Percentiles rank a stretch among this genome's conserved stretches.
Conservation (phyloP, 2,113 vertebrate genomes). For the Myocastor coypus region DNA sequence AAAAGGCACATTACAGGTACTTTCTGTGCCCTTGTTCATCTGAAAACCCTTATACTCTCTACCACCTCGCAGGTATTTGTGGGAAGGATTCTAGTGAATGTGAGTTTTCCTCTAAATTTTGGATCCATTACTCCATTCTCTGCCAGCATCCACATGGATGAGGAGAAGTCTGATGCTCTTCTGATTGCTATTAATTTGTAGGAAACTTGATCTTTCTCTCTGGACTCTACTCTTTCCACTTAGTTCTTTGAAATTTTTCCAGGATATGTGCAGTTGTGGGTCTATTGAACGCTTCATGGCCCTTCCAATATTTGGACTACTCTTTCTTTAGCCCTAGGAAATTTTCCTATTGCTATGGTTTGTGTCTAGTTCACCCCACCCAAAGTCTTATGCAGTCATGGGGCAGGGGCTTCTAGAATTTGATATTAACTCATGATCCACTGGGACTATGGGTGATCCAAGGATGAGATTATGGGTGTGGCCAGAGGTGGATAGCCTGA, state of each 20-base stretch:
- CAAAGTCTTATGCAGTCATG: too few species aligned
- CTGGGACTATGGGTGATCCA: too few species aligned
- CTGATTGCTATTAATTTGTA: neutral
- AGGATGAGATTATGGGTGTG: too few species aligned
- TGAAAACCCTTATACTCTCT: neutral
- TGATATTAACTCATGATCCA: too few species aligned
- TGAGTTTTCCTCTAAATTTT: neutral
- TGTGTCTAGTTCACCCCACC: too few species aligned
- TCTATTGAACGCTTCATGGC: neutral
- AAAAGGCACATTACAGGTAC: neutral
- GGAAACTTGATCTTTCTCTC: neutral
- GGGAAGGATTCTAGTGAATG: neutral
- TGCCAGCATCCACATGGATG: neutral
- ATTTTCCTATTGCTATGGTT: neutral
- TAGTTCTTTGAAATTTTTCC: neutral
- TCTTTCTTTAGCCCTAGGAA: conserved; percentile 9
- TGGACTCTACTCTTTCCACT: neutral
- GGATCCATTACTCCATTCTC: neutral
- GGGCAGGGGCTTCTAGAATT: too few species aligned
- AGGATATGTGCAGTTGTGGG: neutral
- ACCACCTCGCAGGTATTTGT: neutral
- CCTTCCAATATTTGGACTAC: neutral
- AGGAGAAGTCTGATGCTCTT: conserved; percentile 21
- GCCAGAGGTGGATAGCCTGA: too few species aligned
- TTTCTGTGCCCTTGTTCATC: neutral